Conservation (phyloP, 2,888 invertebrate species). For the Latrodectus hesperus region DNA sequence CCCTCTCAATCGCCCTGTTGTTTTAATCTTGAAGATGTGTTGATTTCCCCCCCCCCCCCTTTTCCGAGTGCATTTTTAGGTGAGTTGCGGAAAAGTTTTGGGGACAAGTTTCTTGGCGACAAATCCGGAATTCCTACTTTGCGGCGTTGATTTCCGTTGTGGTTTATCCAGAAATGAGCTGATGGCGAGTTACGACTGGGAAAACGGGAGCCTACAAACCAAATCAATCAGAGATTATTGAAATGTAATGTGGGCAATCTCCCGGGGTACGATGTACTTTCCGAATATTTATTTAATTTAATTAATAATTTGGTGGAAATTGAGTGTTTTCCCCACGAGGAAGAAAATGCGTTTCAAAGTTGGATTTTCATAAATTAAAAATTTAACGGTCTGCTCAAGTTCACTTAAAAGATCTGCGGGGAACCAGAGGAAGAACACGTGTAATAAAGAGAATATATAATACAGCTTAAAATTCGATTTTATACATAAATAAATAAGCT, state of each 20-base stretch:
- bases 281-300: constrained; percentile 23
- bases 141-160: constrained; percentile 13
- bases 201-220: constrained; percentile 11
- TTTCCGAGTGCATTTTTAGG: constrained; percentile 7
- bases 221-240: constrained; percentile 20
- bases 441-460: too few relatives aligned
- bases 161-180: neutral
- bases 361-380: neutral
- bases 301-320: constrained; percentile 5
- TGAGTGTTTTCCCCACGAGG: neutral
- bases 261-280: neutral
- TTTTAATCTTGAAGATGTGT: constrained; percentile 43
- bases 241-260: constrained; percentile 15
- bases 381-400: too few relatives aligned
- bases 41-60: constrained; percentile 9
- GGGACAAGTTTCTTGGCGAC: constrained; percentile 19
- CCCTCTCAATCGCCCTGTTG: constrained; percentile 24
- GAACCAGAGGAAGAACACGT: too few relatives aligned
- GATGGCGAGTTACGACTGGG: neutral
- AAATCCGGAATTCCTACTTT: constrained; percentile 39
- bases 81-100: neutral
- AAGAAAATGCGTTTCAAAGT: neutral
- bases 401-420: too few relatives aligned
- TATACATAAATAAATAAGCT: too few relatives aligned
- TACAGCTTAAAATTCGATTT: too few relatives aligned